phyloP scores from a whole-genome alignment of 2,888 invertebrate genomes.

The Galeruca laticollis region DNA sequence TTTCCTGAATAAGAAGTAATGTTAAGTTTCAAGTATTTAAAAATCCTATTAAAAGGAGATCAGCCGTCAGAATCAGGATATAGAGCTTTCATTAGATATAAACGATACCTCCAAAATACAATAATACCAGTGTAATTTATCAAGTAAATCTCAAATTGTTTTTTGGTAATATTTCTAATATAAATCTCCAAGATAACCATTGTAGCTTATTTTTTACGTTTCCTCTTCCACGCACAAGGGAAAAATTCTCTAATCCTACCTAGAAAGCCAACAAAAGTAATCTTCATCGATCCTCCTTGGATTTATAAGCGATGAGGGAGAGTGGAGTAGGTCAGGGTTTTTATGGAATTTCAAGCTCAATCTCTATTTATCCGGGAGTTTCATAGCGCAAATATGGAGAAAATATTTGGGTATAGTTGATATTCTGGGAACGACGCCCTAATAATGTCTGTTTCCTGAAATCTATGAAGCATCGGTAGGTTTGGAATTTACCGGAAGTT shows the following conservation, averaged over 20 bases:
- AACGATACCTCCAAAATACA: too few relatives aligned
- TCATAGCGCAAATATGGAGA: neutral
- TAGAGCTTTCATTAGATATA: too few relatives aligned
- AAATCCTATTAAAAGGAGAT: too few relatives aligned
- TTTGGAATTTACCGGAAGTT: too few relatives aligned
- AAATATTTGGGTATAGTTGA: neutral
- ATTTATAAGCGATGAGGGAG: neutral
- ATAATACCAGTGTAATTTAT: too few relatives aligned
- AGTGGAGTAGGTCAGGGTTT: neutral
- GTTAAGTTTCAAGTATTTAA: too few relatives aligned
- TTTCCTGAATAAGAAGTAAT: too few relatives aligned
- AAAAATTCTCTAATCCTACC: neutral
- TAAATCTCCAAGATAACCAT: neutral
- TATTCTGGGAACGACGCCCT: neutral
- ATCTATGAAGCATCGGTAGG: too few relatives aligned
- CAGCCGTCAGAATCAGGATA: too few relatives aligned
- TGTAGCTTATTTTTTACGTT: neutral
- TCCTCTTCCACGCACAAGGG: neutral
- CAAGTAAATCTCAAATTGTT: too few relatives aligned
- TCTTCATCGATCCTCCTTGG: neutral
- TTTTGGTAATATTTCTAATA: too few relatives aligned
- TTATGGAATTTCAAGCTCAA: conserved; percentile 3
- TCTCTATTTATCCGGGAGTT: neutral
- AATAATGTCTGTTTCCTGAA: neutral
- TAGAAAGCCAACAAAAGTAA: neutral